These are phyloP conservation scores for Esox lucius DNA, from an alignment of 2,797 vertebrate genomes.

Conservation along the genomic window DNA sequence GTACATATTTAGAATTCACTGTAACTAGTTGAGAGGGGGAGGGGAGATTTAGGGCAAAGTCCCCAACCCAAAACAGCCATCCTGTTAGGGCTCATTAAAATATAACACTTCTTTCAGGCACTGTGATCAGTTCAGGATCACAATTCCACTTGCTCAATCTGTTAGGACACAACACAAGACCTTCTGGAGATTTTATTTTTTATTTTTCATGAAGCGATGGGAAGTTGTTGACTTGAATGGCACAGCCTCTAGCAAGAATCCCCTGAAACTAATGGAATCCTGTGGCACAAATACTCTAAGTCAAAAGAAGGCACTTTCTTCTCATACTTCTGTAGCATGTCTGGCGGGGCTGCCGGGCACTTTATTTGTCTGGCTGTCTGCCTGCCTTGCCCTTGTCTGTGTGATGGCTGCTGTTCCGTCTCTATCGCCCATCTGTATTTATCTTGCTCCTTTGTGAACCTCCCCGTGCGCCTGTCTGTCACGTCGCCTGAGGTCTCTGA, in stretches of 20 bases:
- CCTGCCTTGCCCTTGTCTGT: not conserved
- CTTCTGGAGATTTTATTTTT: not conserved
- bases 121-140: constrained; percentile 8
- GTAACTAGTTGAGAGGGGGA: not conserved
- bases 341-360: not conserved
- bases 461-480: not conserved
- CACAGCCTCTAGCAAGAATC: not conserved
- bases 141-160: not conserved
- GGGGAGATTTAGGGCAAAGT: not conserved
- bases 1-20: not conserved
- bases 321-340: not conserved
- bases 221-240: not conserved
- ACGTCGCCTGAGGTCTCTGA: not conserved
- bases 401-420: not conserved
- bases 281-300: not conserved
- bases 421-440: not conserved
- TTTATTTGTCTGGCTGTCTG: not conserved
- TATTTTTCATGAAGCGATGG: not conserved
- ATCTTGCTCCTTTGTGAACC: not conserved
- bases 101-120: constrained; percentile 17
- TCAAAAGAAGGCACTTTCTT: not conserved
- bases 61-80: not conserved
- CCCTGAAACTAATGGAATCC: not conserved
- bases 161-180: not conserved
- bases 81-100: constrained; percentile 14